Base-by-base conservation (phyloP, 2,113 vertebrate species). In the Urocynchramus pylzowi region DNA sequence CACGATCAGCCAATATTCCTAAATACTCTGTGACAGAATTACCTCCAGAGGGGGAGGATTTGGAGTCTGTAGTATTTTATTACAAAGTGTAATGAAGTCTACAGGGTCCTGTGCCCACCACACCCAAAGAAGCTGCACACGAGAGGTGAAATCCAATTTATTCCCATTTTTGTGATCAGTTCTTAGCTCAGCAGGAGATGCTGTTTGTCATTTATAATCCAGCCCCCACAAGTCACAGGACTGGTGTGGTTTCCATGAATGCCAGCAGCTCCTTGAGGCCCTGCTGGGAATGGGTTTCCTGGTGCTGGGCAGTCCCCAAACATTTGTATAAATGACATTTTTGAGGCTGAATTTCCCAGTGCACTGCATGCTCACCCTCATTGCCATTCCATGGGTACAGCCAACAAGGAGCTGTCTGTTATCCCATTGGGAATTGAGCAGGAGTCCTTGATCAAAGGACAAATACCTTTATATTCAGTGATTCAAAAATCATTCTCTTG, bases 371-470 rank as follows among this genome's bases (percentile, higher is more conserved):
- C 27, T 45, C 15, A 0, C 42, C 1, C 59, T 95, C 85, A 26
- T 26, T 71, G 77, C 77, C 92, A 73, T 71, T 92, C 85, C 61
- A 16, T 3, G 33, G 64, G 24, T 9, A 18, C 67, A 50, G 67
- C 85, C 57, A 74, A 31, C 1, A 2, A 90, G 33, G 75, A 64
- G 69, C 85, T 96, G 82, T 14, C 82, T 60, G 65, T 57, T 78
- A 21, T 24, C 79, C 82, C 14, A 0, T 6, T n/a, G 71, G 90
- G 82, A 80, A 56, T 17, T 26, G 10, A 83, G 90, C 67, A 92
- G 52, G 53, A 94, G 83, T 68, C 92, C 90, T 90, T 92, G 83
- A 95, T 71, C 92, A 94, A 89, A 95, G 93, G 88, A 89, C 86
- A 95, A 92, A 78, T 24, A 26, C 16, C 56, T 82, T 78, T n/a